A percentile compares a stretch with the other conserved stretches of the same genome.
Evolutionary conservation across 2,113 vertebrate genomes (phyloP).

Genomic region (Odontophorus gujanensis): DNA sequence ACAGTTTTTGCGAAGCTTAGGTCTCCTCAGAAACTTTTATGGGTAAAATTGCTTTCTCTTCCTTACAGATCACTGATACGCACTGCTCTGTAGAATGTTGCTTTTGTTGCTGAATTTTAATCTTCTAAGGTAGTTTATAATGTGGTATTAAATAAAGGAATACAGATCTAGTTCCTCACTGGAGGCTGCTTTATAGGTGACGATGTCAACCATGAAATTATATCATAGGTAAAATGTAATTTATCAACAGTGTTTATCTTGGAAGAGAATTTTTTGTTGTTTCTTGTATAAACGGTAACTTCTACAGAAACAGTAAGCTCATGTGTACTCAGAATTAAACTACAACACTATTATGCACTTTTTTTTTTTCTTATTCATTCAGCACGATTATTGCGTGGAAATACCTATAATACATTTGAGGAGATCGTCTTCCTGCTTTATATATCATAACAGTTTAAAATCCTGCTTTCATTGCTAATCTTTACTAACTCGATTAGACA

Average conservation of each 20-base stretch:
- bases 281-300: background rate
- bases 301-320: background rate
- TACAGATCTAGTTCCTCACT: slow-evolving; percentile 27
- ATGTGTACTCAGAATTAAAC: background rate
- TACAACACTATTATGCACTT: background rate
- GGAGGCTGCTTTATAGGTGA: background rate
- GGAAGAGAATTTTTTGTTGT: background rate
- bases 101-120: slow-evolving; percentile 18
- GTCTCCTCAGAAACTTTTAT: slow-evolving; percentile 32
- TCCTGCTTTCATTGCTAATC: slow-evolving; percentile 6
- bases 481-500: slow-evolving; percentile 26
- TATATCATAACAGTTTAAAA: background rate
- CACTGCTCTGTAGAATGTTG: background rate
- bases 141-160: slow-evolving; percentile 35
- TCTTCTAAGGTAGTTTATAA: background rate
- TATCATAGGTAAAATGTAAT: background rate
- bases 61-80: slow-evolving; percentile 10
- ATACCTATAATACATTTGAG: background rate
- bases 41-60: slow-evolving; percentile 37
- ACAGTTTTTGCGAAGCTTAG: slow-evolving; percentile 46
- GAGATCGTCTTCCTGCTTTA: background rate
- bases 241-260: background rate
- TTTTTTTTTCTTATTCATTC: background rate
- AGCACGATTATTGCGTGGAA: background rate
- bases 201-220: background rate